These are phyloP conservation scores for Perodicticus potto DNA, from an alignment of 2,797 vertebrate species.

Conservation along the genomic window DNA sequence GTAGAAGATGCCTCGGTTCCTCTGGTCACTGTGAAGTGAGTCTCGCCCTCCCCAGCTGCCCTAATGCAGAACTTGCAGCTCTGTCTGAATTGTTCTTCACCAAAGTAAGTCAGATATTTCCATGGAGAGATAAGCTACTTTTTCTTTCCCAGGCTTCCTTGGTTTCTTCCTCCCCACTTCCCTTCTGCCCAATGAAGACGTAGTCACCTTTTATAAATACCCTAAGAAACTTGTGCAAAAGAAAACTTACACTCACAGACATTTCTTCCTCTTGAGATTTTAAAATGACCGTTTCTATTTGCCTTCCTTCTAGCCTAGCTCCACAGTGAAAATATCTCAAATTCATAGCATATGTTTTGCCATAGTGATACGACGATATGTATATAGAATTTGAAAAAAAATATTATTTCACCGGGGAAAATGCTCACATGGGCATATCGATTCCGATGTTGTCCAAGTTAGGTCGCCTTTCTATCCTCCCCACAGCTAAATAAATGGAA, in stretches of 20 bases:
- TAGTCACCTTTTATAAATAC: not conserved
- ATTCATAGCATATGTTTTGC: not conserved
- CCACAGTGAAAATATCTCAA: not conserved
- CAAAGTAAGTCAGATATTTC: constrained; percentile 32
- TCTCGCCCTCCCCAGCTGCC: not conserved
- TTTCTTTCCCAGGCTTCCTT: not conserved
- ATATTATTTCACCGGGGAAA: not conserved
- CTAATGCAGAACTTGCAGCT: not conserved
- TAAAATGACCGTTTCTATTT: constrained; percentile 36
- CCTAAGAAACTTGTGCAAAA: not conserved
- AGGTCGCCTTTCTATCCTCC: not conserved
- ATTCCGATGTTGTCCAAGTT: not conserved
- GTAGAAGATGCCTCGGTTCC: not conserved
- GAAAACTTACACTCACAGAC: not conserved
- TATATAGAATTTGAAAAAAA: not conserved
- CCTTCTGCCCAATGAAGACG: not conserved
- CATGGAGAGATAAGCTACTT: not conserved
- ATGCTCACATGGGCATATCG: not conserved
- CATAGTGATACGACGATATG: not conserved
- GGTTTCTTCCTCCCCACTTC: not conserved
- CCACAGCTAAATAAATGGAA: constrained; percentile 36
- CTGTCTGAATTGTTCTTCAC: constrained; percentile 50
- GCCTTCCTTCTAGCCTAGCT: not conserved
- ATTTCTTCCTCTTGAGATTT: constrained; percentile 42
- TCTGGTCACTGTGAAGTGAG: constrained; percentile 1